Base-by-base conservation (phyloP, 2,797 vertebrate species). In the Gymnoscopelus microlampas region DNA sequence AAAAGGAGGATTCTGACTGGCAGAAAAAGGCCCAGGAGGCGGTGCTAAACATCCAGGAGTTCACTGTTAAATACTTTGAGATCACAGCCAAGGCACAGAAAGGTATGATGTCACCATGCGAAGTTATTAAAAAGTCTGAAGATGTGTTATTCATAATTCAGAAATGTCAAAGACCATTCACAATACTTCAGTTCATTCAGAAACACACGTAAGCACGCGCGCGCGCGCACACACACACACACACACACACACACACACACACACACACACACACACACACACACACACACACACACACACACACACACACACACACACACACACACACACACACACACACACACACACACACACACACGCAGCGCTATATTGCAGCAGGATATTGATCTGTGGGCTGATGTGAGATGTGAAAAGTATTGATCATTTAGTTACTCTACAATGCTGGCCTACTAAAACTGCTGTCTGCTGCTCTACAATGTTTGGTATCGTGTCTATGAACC, bases 1-100 rank as follows among this genome's bases (percentile, higher is more conserved):
- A 94, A 70, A 96, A 95, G 87, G 97, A 99, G 88, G 97, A 98
- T 84, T 91, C 93, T 0, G 97, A 98, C 70, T 99, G 98, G 98
- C 96, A 98, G 89, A 95, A 94, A 83, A 98, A 99, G 88, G 98
- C 97, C 67, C 96, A 98, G 64, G 95, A 96, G 80, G 97, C 98
- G 0, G 96, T 98, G 9, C 94, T 98, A 49, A 98, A 95, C 80
- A 99, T 99, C 85, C 97, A 99, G 84, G 96, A 99, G 81, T 96
- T 98, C 78, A 99, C 98, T 53, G 96, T 99, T 63, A 98, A 98
- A 89, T 99, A 99, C 85, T 99, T 98, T 81, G 96, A 98, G 94
- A 98, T 95, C 90, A 99, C 98, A 75, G 96, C 97, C 66, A 96
- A 94, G 86, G 95, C 97, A 68, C 97, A 98, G 87, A 99, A 97